phyloP scores from a whole-genome alignment of 2,888 invertebrate species.

The Deilephila porcellus region DNA sequence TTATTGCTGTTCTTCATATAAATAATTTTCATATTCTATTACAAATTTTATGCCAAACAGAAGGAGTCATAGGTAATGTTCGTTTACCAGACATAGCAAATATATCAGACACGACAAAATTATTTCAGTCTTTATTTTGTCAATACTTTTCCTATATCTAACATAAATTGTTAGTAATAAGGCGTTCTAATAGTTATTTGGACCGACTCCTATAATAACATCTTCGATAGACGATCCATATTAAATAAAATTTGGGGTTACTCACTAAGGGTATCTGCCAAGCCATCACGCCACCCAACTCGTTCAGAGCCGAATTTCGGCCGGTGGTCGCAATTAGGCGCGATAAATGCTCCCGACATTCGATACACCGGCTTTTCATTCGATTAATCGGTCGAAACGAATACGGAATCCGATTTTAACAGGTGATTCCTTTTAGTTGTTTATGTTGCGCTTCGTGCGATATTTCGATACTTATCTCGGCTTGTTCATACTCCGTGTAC shows the following conservation, averaged over 20 bases:
- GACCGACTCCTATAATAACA: not conserved
- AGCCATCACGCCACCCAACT: conserved; percentile 73
- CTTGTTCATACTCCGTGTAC: conserved; percentile 45
- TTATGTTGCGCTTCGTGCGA: conserved; percentile 69
- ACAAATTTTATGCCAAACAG: too few species aligned
- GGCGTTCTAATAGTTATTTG: not conserved
- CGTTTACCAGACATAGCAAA: too few species aligned
- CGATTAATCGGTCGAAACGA: conserved; percentile 75
- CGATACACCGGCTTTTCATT: conserved; percentile 71
- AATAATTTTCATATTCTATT: too few species aligned
- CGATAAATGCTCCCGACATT: conserved; percentile 78
- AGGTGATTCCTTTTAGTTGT: conserved; percentile 70
- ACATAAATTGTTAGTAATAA: not conserved
- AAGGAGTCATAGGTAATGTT: too few species aligned
- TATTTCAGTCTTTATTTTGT: not conserved
- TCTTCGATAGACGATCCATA: not conserved
- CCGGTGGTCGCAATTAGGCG: conserved; percentile 79
- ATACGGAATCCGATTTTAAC: conserved; percentile 73
- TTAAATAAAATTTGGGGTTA: conserved; percentile 40
- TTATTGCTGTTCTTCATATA: too few species aligned
- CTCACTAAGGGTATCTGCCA: conserved; percentile 54
- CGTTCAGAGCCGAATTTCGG: conserved; percentile 66
- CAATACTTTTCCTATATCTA: not conserved
- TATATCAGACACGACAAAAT: too few species aligned
- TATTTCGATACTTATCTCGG: conserved; percentile 59